Evolutionary conservation across 2,113 vertebrate genomes (phyloP).

Genomic region (Elgaria multicarinata): DNA sequence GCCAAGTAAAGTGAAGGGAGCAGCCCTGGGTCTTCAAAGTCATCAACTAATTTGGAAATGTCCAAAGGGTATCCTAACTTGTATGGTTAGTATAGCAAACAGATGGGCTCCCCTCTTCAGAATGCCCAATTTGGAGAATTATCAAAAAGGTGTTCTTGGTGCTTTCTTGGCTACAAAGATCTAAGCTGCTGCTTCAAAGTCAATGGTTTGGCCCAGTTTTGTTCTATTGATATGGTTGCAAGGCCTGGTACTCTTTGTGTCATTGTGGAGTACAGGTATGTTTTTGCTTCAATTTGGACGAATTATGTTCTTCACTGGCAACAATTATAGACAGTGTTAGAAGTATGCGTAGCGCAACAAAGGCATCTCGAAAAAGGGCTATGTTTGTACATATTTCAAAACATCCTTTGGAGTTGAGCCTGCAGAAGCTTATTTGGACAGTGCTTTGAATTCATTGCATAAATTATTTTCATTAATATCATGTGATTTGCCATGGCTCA

Average conservation of each 20-base stretch:
- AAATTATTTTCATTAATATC: neutral
- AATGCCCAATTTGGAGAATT: neutral
- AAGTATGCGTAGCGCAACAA: slow-evolving; percentile 1
- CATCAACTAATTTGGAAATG: neutral
- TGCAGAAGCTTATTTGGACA: neutral
- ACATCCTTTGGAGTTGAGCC: neutral
- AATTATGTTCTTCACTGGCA: neutral
- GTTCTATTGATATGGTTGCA: neutral
- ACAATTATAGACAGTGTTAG: neutral
- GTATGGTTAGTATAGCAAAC: neutral
- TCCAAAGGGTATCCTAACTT: neutral
- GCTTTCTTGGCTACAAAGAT: neutral
- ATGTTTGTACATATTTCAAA: neutral
- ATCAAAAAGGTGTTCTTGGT: neutral
- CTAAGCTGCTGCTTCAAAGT: too few species aligned
- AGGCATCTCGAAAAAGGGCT: neutral
- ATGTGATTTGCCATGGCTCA: neutral
- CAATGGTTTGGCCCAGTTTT: neutral
- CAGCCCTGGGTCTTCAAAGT: neutral
- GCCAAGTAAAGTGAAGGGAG: neutral
- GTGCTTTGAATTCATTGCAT: neutral
- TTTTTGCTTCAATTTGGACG: slow-evolving; percentile 24
- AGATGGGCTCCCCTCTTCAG: neutral
- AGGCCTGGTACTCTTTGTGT: neutral
- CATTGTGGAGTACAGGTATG: neutral